Evolutionary conservation across 2,797 vertebrate species (phyloP), one percentile per base, ranked within the genome.

Genomic region (Euphonia xanthogaster): DNA sequence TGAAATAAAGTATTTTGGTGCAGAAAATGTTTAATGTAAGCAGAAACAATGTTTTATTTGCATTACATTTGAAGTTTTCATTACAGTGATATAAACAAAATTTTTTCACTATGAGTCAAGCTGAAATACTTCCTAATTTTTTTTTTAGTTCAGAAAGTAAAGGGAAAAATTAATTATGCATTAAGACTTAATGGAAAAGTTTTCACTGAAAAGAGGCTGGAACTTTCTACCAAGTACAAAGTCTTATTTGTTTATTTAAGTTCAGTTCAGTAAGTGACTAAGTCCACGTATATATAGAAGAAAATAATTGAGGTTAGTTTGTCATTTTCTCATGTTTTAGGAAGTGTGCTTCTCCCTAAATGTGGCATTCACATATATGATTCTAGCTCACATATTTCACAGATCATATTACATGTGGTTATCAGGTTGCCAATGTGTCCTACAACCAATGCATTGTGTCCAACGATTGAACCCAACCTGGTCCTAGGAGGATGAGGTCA

Each of bases 131-230:
- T 84, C 83, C 67, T 6, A 10, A 9, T 9, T 78, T 80, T 63
- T n/a, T 67, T 71, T 54, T 72, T 73, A 35, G 13, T 58, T 79
- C 53, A 80, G 15, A 42, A 81, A 78, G 12, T 40, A 62, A 89
- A 84, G 35, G 44, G 25, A 73, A 93, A 76, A 86, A 73, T 42
- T 61, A 77, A 77, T 93, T 91, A 77, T 86, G 90, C 37, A 63
- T 71, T 45, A 57, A 40, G 20, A 66, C 4, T 21, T 86, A 86
- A 54, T 67, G 40, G 33, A 7, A 23, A 75, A 61, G 12, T 66
- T 91, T 78, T 76, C 51, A 68, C 40, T 37, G 47, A n/a, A 70
- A 83, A 80, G 33, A 76, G 31, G 12, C 18, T 62, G 39, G 25
- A 88, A 58, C 54, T 67, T 54, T 90, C 76, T 90, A 72, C 21